Base-by-base conservation (phyloP, 2,113 vertebrate genomes). In the Brachypteracias leptosomus region DNA sequence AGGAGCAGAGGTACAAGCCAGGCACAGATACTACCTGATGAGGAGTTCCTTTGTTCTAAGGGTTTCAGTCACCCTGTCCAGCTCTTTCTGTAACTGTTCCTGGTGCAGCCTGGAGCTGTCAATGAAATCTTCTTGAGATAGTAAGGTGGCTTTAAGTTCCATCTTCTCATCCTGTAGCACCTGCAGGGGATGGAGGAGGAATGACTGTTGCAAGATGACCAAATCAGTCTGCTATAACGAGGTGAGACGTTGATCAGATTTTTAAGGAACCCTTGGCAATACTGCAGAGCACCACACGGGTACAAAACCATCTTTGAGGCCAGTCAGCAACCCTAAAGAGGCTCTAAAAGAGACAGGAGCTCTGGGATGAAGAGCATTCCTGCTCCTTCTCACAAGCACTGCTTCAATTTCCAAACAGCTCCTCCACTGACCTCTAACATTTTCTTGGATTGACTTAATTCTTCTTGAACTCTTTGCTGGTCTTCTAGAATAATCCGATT, bases 71-170 rank as follows among this genome's bases (percentile, higher is more conserved):
- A 98, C 84, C 70, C 96, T 97, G 57, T 75, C 93, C 84, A 98
- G 91, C 94, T 99, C 98, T 7, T 97, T 97, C 33, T 95, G 96
- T 55, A 99, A 95, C 74, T 98, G 97, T 7, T 99, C 98, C 65
- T 97, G 97, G 55, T 98, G 98, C 16, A 97, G 63, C 92, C 96
- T 98, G 54, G 97, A 83, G 63, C 97, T 98, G 35, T 24, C 96
- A 55, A 98, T 97, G 77, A 98, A 98, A 79, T 98, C 93, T 81
- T 98, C 98, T 93, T 99, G 98, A 85, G 98, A 97, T 68, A 98
- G 97, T 89, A 98, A 95, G 24, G 98, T 98, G 77, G 97, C 97
- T 57, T 89, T 98, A 51, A 98, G 97, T 46, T 98, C 98, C 66
- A 96, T 97, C 88, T 98, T 98, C 94, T 99, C 98, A 91, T 98